A percentile compares a stretch with the other conserved stretches of the same genome.
phyloP scores from a whole-genome alignment of 1,140 invertebrate species.

The Sesamia nonagrioides region DNA sequence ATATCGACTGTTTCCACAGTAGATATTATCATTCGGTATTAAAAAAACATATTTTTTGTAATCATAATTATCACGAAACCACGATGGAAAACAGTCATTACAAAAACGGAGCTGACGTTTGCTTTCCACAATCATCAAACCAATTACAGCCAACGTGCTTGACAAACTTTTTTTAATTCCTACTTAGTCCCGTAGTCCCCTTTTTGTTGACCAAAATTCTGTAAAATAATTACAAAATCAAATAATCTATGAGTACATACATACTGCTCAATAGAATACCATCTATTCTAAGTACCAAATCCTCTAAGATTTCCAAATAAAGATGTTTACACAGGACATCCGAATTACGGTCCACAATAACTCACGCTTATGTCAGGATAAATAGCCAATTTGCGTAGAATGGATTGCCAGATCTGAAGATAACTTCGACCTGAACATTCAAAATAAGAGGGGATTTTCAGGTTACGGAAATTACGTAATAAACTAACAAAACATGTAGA shows the following conservation, averaged over 20 bases:
- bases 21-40: no score
- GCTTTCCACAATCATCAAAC: no score
- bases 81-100: no score
- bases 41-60: no score
- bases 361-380: constrained; percentile 75
- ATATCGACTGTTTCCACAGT: no score
- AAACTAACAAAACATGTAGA: constrained; percentile 41
- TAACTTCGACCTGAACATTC: constrained; percentile 58
- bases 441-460: constrained; percentile 31
- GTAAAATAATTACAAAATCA: background rate
- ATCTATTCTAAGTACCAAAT: background rate
- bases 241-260: background rate
- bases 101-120: no score
- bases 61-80: no score
- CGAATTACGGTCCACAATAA: constrained; percentile 62
- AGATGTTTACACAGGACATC: constrained; percentile 67
- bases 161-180: no score
- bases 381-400: constrained; percentile 79
- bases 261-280: background rate
- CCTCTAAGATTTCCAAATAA: background rate
- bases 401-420: constrained; percentile 75
- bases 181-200: no score
- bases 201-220: no score
- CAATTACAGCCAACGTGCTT: no score
- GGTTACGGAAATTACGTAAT: constrained; percentile 42